Base-by-base conservation (phyloP, 2,888 invertebrate genomes). In the Ariolimax columbianus region DNA sequence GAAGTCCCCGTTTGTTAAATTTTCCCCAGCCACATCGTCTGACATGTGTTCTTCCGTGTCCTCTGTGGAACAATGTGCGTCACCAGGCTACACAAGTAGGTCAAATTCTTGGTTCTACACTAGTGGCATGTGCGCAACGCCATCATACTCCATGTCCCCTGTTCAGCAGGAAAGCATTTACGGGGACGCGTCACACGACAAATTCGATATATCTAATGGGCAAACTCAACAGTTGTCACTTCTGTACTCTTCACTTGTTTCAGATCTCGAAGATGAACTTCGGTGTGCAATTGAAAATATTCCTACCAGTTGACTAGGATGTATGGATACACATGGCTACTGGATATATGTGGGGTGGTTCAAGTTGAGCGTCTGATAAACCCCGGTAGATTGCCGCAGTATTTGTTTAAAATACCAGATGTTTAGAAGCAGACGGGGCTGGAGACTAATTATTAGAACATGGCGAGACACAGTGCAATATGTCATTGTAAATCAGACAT, bases 261-360 rank as follows among this genome's bases (percentile, higher is more conserved):
- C 85, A 3, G 82, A 85, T 59, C 79, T 85, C 7, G 82, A 85
- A 40, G 85, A 85, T 51, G 85, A 85, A 72, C 82, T 85, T 9
- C 63, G 77, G 14, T 77, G 85, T 85, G 85, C 85, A 59, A 85
- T 85, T 77, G 85, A 85, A 72, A 85, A 85, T 30, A 85, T 85
- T n/a, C 85, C 85, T 19, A 77, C 81, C n/a, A 82, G 33, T n/a
- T 85, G 84, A 84, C 23, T 23, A 51, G 9, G 14, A 4, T 51
- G 23, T 33, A n/a, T 33, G 43, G 23, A n/a, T 2, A 23, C 55
- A 6, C 19, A 33, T 23, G 73, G 73, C 43, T 6, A n/a, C 26
- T 43, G 38, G 43, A 72, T 33, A 11, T 68, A 33, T n/a, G 6
- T 33, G 3, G 30, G 66, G 30, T 47, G 17, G 19, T 6, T 66